Conservation (phyloP, 2,888 invertebrate genomes). For the Cosmia pyralina region DNA sequence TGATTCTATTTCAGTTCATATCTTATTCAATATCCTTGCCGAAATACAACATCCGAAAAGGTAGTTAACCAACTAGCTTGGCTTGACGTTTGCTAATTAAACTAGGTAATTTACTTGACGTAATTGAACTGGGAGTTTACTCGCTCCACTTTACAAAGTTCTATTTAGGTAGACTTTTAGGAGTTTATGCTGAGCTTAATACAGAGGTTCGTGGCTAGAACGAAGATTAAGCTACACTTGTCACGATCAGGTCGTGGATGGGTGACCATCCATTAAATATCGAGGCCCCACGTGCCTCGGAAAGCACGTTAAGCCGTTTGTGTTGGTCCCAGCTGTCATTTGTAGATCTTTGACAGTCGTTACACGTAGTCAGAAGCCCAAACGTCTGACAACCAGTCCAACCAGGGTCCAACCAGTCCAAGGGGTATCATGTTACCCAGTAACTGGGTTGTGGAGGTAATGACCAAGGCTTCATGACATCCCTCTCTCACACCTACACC, state of each 20-base stretch:
- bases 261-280: neutral
- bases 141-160: neutral
- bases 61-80: conserved; percentile 4
- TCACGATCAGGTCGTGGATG: neutral
- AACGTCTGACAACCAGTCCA: neutral
- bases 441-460: neutral
- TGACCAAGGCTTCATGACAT: neutral
- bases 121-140: conserved; percentile 17
- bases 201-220: neutral
- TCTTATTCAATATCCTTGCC: neutral
- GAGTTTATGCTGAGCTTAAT: neutral
- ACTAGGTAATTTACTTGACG: conserved; percentile 12
- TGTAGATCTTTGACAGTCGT: neutral
- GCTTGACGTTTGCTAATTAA: conserved; percentile 15
- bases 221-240: neutral
- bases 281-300: neutral
- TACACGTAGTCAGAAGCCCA: neutral
- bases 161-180: neutral
- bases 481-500: too few relatives aligned
- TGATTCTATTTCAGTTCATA: neutral
- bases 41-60: neutral
- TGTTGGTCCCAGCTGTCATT: neutral
- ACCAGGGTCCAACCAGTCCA: neutral
- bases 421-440: neutral
- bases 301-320: neutral